Evolutionary conservation across 2,113 vertebrate genomes (phyloP), one percentile per base, ranked within the genome.

Genomic region (Myotis brandtii): DNA sequence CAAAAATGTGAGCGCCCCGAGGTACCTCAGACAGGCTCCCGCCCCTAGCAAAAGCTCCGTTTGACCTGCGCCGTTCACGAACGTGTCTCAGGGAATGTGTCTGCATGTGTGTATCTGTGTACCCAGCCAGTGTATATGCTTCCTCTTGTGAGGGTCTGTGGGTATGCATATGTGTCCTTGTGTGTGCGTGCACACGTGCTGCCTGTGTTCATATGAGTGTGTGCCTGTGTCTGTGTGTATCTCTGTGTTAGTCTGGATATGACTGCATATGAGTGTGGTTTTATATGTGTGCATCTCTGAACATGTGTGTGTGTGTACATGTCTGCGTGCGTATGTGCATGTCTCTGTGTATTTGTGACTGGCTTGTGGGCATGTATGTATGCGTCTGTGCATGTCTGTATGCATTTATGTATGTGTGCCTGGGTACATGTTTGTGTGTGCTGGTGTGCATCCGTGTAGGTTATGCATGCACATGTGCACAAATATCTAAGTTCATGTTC

Each of bases 1-100:
- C 94, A 98, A 97, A 98, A 97, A 97, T 97, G 96, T 96, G 97
- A 98, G 94, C 95, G 95, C 97, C 97, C 97, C 86, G 5, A 97
- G 97, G 96, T 96, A 97, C 97, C 91, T 94, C 79, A 86, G 96
- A 97, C 96, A 96, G 92, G 97, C 93, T 94, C 91, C 94, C 94
- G 1, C 93, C 86, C 97, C 93, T 34, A 75, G 95, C 95, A 98
- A 95, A 94, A 94, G 96, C 86, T 95, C 79, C 17, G 0, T 94
- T 92, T 97, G 97, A 97, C 97, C 97, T 5, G 56, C 34, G 25
- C 80, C 48, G 4, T 59, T 96, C 80, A 43, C 93, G 48, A 27
- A 2, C 23, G 0, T 32, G 67, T 75, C 79, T 67, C 25, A 1
- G 54, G 27, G 54, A 91, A 50, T 4, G 3, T 67, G 59, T 67